Percentiles rank a stretch among this genome's conserved stretches.
Evolutionary conservation across 2,797 vertebrate species (phyloP).

Genomic region (Hydrocynus forskahlii): DNA sequence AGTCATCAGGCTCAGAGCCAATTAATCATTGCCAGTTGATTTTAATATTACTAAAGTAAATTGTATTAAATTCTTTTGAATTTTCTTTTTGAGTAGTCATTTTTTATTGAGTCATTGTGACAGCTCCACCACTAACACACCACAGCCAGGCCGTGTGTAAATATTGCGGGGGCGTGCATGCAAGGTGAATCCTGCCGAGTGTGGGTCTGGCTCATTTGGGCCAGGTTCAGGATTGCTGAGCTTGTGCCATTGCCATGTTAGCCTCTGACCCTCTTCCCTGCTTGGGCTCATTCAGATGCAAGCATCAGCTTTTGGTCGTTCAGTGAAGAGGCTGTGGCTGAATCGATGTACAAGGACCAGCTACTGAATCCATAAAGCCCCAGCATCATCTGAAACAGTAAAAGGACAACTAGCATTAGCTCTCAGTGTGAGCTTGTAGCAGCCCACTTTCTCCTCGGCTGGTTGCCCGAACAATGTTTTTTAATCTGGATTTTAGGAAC

Average conservation of each 20-base stretch:
- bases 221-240: conserved; percentile 43
- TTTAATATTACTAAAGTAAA: too few relatives aligned
- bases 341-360: not conserved
- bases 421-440: conserved; percentile 55
- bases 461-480: conserved; percentile 59
- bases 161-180: not conserved
- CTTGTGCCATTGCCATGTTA: conserved; percentile 39
- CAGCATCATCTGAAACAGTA: conserved; percentile 4
- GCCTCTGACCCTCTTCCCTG: conserved; percentile 45
- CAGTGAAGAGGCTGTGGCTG: not conserved
- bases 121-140: not conserved
- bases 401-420: conserved; percentile 10
- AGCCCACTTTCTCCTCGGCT: conserved; percentile 37
- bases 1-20: too few relatives aligned
- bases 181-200: conserved; percentile 13
- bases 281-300: conserved; percentile 18
- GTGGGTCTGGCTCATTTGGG: conserved; percentile 42
- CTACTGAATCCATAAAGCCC: not conserved
- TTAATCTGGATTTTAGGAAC: conserved; percentile 66
- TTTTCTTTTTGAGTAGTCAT: too few relatives aligned
- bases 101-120: not conserved
- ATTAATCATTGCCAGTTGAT: too few relatives aligned
- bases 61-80: too few relatives aligned
- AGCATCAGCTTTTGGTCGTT: conserved; percentile 4
- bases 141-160: not conserved